Evolutionary conservation across 2,113 vertebrate genomes (phyloP), one percentile per base, ranked within the genome.

Genomic region (Leucoraja erinaceus): DNA sequence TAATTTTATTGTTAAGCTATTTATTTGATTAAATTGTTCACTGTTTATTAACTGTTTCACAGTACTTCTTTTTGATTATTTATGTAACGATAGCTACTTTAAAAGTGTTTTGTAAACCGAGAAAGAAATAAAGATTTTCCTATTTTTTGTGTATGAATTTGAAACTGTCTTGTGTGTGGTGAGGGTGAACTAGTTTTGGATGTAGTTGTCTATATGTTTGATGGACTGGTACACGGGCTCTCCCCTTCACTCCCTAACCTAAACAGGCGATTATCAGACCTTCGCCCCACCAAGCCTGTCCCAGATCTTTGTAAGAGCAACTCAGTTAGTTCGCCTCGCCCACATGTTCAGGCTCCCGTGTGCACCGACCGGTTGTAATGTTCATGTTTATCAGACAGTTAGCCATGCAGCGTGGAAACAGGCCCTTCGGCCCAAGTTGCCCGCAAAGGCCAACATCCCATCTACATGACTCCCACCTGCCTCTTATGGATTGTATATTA

Each of bases 1-100:
- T 91, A 91, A 91, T 91, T 72, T 72, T 91, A 91, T 72, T 91
- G 18, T 70, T 90, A 90, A 74, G 33, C 90, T 91, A 91, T 91
- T 91, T 91, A 91, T 91, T 91, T 72, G 18, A 91, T 72, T 74
- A 28, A 54, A 72, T 91, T 72, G 88, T 91, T 63, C 83, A 66
- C 59, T 38, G n/a, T 88, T 63, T 5, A 63, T 86, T 25, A 47
- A 86, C 18, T 63, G 83, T 88, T 88, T 88, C n/a, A 88, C 83
- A 31, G 28, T 86, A 31, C 31, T 88, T 10, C 28, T 63, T 86
- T 56, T 22, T 88, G 28, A 63, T 63, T 88, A 88, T 88, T 88
- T 88, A 88, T 88, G 61, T 63, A 61, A 86, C 22, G 61, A 86
- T 28, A n/a, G 78, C 20, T 59, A 83, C 79, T 18, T 88, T 88